Conservation (phyloP, 2,888 invertebrate species). For the Trachelus troglodyta region DNA sequence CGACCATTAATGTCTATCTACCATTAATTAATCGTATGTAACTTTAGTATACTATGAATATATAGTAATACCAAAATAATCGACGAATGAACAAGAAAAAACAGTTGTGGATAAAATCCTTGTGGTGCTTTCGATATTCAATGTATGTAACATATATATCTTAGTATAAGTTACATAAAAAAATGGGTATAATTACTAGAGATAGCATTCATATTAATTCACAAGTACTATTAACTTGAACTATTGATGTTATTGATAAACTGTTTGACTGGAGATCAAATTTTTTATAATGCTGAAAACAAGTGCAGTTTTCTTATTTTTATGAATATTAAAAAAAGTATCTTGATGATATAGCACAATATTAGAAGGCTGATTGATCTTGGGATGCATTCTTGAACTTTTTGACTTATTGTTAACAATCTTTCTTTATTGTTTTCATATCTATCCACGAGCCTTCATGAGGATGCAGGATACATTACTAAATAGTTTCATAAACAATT, state of each 20-base stretch:
- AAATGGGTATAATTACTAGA: background rate
- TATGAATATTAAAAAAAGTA: background rate
- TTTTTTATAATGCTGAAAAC: background rate
- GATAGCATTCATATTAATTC: background rate
- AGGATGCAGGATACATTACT: background rate
- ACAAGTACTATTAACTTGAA: background rate
- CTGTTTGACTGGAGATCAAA: background rate
- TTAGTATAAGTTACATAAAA: conserved; percentile 26
- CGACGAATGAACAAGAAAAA: conserved; percentile 35
- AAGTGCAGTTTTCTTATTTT: background rate
- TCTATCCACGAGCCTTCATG: background rate
- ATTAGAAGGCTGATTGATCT: background rate
- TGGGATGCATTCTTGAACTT: background rate
- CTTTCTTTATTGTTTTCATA: background rate
- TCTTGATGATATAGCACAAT: background rate
- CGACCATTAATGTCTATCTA: conserved; percentile 22
- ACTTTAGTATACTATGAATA: conserved; percentile 34
- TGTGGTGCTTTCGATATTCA: conserved; percentile 34
- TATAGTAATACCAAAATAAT: conserved; percentile 42
- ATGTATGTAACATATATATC: conserved; percentile 20
- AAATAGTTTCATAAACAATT: background rate
- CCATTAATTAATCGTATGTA: conserved; percentile 32
- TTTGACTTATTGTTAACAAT: background rate
- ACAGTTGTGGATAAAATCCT: conserved; percentile 29
- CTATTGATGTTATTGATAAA: background rate